Evolutionary conservation across 2,797 vertebrate species (phyloP).

Genomic region (Karalla daura): DNA sequence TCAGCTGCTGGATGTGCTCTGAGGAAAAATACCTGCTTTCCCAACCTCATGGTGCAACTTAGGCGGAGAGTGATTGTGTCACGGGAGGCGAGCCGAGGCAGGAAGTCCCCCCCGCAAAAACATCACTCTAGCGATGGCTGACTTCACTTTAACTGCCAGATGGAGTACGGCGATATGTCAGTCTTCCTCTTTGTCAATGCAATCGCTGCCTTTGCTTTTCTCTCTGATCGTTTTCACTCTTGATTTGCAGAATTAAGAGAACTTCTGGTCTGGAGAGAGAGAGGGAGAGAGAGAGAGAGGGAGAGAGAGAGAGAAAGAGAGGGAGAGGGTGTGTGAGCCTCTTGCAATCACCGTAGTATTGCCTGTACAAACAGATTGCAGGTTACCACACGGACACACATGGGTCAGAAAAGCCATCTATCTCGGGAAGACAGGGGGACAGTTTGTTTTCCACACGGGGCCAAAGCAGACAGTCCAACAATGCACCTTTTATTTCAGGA

Average conservation of each 20-base stretch:
- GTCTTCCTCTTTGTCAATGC: conserved; percentile 27
- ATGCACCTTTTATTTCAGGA: conserved; percentile 77
- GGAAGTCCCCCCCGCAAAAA: conserved; percentile 50
- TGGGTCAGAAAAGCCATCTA: conserved; percentile 69
- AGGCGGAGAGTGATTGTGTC: conserved; percentile 23
- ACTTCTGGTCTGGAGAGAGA: conserved; percentile 43
- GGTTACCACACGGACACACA: conserved; percentile 46
- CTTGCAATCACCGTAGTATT: conserved; percentile 43
- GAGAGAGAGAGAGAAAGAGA: conserved; percentile 32
- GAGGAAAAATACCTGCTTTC: conserved; percentile 30
- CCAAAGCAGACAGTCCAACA: conserved; percentile 72
- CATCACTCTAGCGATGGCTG: background rate
- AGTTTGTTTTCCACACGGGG: conserved; percentile 71
- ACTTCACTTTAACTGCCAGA: conserved; percentile 9
- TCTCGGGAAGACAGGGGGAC: conserved; percentile 67
- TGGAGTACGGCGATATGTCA: background rate
- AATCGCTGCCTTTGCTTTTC: background rate
- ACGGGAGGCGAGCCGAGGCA: conserved; percentile 5
- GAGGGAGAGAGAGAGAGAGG: conserved; percentile 26
- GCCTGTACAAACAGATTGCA: conserved; percentile 67
- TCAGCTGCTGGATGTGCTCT: conserved; percentile 38
- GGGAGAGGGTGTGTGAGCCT: too few species aligned
- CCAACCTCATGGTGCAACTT: conserved; percentile 20
- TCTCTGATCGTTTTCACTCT: conserved; percentile 27
- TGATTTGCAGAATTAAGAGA: conserved; percentile 46